Percentiles rank a stretch among this genome's conserved stretches.
phyloP scores from a whole-genome alignment of 2,797 vertebrate genomes.

The Triplophysa yarkandensis region DNA sequence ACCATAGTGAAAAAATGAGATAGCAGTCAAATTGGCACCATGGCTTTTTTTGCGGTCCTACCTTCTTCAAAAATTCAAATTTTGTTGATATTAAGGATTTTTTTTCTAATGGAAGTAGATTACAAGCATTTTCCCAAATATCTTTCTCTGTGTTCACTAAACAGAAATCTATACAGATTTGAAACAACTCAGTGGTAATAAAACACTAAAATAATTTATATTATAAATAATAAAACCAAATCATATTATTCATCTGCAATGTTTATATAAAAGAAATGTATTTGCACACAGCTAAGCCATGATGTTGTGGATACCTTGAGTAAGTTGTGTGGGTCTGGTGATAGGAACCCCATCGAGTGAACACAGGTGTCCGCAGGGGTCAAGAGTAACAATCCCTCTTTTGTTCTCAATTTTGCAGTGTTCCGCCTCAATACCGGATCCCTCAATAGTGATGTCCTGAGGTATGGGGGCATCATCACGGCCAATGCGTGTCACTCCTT shows the following conservation, averaged over 20 bases:
- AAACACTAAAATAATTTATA: no score
- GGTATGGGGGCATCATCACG: conserved; percentile 74
- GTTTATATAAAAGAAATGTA: not conserved
- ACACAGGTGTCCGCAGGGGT: conserved; percentile 80
- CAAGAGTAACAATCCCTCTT: conserved; percentile 75
- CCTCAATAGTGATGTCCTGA: conserved; percentile 79
- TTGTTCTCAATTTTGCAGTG: conserved; percentile 79
- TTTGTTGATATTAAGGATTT: no score
- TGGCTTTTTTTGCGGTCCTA: no score
- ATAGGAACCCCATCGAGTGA: conserved; percentile 78
- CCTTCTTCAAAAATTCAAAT: no score
- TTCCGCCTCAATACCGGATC: conserved; percentile 76
- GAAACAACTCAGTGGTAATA: no score
- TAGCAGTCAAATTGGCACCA: no score
- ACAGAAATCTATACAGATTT: no score
- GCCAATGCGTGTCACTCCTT: conserved; percentile 80
- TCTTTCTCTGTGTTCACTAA: no score
- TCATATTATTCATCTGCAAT: not conserved
- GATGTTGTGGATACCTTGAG: conserved; percentile 70
- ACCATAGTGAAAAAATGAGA: no score
- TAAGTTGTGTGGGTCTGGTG: conserved; percentile 76
- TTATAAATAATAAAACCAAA: no score
- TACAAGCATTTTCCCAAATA: no score
- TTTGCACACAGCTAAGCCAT: not conserved
- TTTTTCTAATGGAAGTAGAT: no score